These are phyloP conservation scores for Emberiza fucata DNA, from an alignment of 2,113 vertebrate genomes.

Conservation along the genomic window DNA sequence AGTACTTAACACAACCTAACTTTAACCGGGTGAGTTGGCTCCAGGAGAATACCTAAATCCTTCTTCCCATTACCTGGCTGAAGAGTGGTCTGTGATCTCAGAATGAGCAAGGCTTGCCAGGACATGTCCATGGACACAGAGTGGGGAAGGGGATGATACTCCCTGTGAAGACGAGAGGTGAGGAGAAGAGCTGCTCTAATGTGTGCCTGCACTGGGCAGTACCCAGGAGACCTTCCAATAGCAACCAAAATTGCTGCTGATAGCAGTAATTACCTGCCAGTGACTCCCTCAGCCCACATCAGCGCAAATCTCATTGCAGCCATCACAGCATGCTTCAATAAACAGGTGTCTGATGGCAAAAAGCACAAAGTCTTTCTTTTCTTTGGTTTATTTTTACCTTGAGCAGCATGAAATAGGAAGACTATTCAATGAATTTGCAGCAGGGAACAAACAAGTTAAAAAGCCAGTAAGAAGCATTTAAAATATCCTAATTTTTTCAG, in stretches of 20 bases:
- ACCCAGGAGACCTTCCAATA: rapidly evolving
- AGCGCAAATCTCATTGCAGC: neutral
- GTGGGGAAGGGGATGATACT: rapidly evolving
- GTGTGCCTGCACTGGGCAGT: rapidly evolving
- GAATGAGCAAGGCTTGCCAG: neutral
- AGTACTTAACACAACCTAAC: neutral
- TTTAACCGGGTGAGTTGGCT: neutral
- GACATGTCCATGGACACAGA: rapidly evolving
- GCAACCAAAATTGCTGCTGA: neutral
- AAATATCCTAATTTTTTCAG: neutral
- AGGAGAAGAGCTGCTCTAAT: neutral
- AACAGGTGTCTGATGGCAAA: neutral
- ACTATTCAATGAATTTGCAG: neutral
- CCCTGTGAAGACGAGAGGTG: neutral
- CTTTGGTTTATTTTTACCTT: neutral
- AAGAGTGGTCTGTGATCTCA: neutral
- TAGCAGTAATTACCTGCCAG: neutral
- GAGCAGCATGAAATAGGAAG: neutral
- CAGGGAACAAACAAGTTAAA: neutral
- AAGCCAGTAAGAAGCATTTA: neutral
- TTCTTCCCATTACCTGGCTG: neutral
- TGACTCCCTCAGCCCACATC: neutral
- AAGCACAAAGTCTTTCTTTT: neutral
- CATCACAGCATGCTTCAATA: neutral
- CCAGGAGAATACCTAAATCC: neutral